Percentiles rank a stretch among this genome's conserved stretches.
These are phyloP conservation scores for Semotilus atromaculatus DNA, from an alignment of 2,797 vertebrate genomes.

Conservation along the genomic window DNA sequence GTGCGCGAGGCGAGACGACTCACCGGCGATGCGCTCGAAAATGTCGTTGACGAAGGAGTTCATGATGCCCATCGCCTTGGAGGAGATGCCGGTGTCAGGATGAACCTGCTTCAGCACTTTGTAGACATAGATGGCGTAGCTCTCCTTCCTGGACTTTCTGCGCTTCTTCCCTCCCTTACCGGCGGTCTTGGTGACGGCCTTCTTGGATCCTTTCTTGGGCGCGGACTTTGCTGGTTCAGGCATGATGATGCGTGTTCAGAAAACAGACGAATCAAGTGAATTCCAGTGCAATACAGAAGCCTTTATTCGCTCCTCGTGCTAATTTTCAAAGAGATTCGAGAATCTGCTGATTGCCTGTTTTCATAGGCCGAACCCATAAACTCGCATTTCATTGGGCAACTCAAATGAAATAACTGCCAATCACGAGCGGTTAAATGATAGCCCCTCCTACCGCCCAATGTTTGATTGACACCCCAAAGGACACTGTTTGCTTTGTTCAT, in stretches of 20 bases:
- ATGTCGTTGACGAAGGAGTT: neutral
- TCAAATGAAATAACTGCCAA: neutral
- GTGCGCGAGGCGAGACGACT: neutral
- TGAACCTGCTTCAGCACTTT: neutral
- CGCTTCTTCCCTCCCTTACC: too few species aligned
- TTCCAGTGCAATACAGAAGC: rapidly evolving
- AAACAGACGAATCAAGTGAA: rapidly evolving
- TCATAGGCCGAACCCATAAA: neutral
- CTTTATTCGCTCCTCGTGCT: neutral
- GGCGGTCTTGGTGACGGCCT: too few species aligned
- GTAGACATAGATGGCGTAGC: too few species aligned
- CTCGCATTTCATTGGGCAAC: neutral
- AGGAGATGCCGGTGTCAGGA: neutral
- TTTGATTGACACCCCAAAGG: neutral
- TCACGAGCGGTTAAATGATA: neutral
- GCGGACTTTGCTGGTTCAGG: too few species aligned
- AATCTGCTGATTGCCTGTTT: neutral
- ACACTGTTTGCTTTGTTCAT: too few species aligned
- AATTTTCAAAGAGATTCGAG: rapidly evolving
- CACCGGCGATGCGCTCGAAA: conserved; percentile 8
- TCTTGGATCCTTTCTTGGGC: too few species aligned
- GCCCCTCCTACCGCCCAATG: neutral
- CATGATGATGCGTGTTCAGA: too few species aligned
- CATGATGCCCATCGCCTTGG: conserved; percentile 4
- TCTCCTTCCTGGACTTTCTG: too few species aligned